phyloP scores from a whole-genome alignment of 1,140 invertebrate genomes.

The Sesamia nonagrioides region DNA sequence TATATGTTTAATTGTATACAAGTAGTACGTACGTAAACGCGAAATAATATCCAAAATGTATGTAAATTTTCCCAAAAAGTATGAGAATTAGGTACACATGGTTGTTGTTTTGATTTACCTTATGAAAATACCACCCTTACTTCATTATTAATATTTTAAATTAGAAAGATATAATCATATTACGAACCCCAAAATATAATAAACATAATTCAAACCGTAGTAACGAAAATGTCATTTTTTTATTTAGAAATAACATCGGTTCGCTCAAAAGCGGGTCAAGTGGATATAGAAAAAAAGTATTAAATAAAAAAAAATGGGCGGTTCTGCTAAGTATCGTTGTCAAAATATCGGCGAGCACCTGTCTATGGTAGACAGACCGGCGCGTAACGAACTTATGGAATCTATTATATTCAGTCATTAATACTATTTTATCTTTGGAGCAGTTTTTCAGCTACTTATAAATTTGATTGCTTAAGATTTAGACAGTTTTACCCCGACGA shows the following conservation, averaged over 20 bases:
- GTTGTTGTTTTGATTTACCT: not conserved
- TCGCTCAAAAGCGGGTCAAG: slow-evolving; percentile 74
- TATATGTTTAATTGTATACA: slow-evolving; percentile 34
- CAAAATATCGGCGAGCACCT: slow-evolving; percentile 84
- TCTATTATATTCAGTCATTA: slow-evolving; percentile 33
- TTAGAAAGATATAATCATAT: slow-evolving; percentile 56
- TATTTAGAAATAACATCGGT: slow-evolving; percentile 69
- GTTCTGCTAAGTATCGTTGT: slow-evolving; percentile 84
- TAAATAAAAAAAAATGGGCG: slow-evolving; percentile 78
- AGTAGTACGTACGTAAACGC: slow-evolving; percentile 11
- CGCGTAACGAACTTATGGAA: slow-evolving; percentile 72
- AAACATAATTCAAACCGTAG: slow-evolving; percentile 57
- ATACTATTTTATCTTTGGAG: not conserved
- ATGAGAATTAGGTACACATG: slow-evolving; percentile 8
- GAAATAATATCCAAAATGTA: slow-evolving; percentile 19
- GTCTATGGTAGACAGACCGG: slow-evolving; percentile 71
- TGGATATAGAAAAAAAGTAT: slow-evolving; percentile 73
- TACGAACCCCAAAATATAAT: slow-evolving; percentile 54
- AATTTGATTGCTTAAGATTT: not conserved
- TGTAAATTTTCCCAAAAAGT: slow-evolving; percentile 2
- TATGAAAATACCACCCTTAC: slow-evolving; percentile 2
- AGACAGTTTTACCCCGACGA: not conserved
- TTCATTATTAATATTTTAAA: slow-evolving; percentile 25
- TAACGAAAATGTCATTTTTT: slow-evolving; percentile 69
- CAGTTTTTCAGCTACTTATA: not conserved